Evolutionary conservation across 2,797 vertebrate genomes (phyloP).

Genomic region (Acrossocheilus wenchowensis): DNA sequence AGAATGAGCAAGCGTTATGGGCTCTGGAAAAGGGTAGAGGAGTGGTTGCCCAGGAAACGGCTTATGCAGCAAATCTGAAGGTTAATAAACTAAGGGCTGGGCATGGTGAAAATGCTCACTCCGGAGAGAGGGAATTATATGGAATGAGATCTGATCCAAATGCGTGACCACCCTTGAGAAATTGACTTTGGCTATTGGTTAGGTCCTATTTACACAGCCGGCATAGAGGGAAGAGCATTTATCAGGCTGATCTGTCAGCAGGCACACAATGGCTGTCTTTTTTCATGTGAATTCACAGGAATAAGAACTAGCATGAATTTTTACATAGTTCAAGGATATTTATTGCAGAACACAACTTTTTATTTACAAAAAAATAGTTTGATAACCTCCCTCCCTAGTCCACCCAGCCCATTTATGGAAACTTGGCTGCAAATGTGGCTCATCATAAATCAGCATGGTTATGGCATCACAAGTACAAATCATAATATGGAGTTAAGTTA

Average conservation of each 20-base stretch:
- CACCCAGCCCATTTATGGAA: neutral
- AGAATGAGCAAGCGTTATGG: conserved; percentile 47
- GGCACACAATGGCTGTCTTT: conserved; percentile 7
- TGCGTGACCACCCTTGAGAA: conserved; percentile 58
- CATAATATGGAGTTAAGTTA: neutral
- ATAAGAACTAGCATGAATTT: neutral
- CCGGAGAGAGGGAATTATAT: conserved; percentile 50
- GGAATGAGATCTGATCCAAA: conserved; percentile 59
- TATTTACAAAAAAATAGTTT: neutral
- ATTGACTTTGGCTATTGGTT: conserved; percentile 67
- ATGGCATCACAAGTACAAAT: neutral
- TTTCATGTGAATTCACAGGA: conserved; percentile 23
- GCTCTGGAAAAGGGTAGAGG: conserved; percentile 62
- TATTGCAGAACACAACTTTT: neutral
- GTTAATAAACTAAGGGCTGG: conserved; percentile 60
- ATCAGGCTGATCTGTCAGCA: conserved; percentile 9
- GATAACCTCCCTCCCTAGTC: neutral
- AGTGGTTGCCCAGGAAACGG: conserved; percentile 63
- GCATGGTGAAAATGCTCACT: conserved; percentile 43
- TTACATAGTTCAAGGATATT: neutral
- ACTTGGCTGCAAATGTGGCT: neutral
- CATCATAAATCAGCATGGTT: neutral
- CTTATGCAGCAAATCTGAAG: conserved; percentile 72
- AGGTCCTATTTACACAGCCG: conserved; percentile 55
- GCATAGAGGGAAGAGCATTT: conserved; percentile 32